Percentiles rank a stretch among this genome's conserved stretches.
Evolutionary conservation across 2,888 invertebrate genomes (phyloP).

Genomic region (Dilophus febrilis): DNA sequence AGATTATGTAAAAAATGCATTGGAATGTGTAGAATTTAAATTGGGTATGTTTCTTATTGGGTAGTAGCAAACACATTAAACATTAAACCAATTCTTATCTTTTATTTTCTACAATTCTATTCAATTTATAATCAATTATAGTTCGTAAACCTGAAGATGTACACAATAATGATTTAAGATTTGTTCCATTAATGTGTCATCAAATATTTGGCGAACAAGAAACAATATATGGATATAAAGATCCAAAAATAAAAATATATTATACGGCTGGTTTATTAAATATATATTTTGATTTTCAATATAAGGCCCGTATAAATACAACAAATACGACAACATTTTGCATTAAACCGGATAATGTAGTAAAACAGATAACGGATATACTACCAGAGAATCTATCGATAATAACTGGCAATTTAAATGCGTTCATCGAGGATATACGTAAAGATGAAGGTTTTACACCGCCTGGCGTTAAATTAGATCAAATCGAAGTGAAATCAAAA

Average conservation of each 20-base stretch:
- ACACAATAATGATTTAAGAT: conserved; percentile 43
- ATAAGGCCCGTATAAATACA: conserved; percentile 44
- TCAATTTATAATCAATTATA: conserved; percentile 15
- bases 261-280: conserved; percentile 68
- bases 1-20: conserved; percentile 20
- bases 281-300: conserved; percentile 62
- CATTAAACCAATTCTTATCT: background rate
- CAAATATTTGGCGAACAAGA: conserved; percentile 87
- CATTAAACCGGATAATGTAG: conserved; percentile 57
- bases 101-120: background rate
- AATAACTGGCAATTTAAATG: conserved; percentile 53
- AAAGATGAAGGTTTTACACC: conserved; percentile 65
- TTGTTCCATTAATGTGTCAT: conserved; percentile 77
- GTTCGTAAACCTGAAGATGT: conserved; percentile 47
- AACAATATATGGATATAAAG: conserved; percentile 85
- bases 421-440: conserved; percentile 47
- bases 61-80: background rate
- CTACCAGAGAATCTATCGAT: conserved; percentile 48
- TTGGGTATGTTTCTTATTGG: conserved; percentile 16
- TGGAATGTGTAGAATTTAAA: conserved; percentile 26
- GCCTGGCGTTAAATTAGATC: conserved; percentile 46
- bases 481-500: conserved; percentile 33
- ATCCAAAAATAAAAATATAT: conserved; percentile 57
- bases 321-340: conserved; percentile 38
- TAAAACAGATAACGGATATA: conserved; percentile 47